Evolutionary conservation across 2,888 invertebrate species (phyloP).

Genomic region (Polietes domitor): DNA sequence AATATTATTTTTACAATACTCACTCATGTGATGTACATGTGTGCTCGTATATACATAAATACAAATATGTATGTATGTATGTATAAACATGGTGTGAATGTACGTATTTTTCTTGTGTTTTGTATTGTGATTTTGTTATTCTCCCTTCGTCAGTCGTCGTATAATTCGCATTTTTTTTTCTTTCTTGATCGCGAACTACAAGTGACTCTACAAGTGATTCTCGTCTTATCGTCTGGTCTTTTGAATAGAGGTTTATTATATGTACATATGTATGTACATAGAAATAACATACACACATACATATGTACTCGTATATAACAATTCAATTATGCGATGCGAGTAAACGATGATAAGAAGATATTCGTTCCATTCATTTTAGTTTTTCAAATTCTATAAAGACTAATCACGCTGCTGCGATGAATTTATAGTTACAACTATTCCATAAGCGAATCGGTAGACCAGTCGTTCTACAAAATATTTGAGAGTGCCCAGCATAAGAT

Average conservation of each 20-base stretch:
- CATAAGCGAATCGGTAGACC: background rate
- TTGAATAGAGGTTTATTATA: background rate
- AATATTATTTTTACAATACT: background rate
- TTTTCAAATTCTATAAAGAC: background rate
- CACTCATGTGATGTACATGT: background rate
- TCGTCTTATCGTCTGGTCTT: constrained; percentile 11
- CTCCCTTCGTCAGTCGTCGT: background rate
- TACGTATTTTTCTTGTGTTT: background rate
- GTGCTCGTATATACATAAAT: background rate
- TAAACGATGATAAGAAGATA: background rate
- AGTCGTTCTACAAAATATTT: no score
- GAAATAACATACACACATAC: background rate
- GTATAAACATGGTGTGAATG: no score
- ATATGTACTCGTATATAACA: background rate
- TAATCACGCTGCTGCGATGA: background rate
- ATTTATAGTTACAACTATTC: background rate
- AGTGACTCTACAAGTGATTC: background rate
- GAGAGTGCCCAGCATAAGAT: no score
- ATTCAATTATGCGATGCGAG: background rate
- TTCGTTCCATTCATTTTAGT: background rate
- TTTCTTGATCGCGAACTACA: background rate
- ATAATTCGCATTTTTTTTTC: background rate
- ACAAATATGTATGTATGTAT: background rate
- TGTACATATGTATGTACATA: background rate
- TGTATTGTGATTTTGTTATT: background rate